Percentiles rank a stretch among this genome's conserved stretches.
Conservation (phyloP, 1,140 invertebrate species). For the Musca vetustissima region DNA sequence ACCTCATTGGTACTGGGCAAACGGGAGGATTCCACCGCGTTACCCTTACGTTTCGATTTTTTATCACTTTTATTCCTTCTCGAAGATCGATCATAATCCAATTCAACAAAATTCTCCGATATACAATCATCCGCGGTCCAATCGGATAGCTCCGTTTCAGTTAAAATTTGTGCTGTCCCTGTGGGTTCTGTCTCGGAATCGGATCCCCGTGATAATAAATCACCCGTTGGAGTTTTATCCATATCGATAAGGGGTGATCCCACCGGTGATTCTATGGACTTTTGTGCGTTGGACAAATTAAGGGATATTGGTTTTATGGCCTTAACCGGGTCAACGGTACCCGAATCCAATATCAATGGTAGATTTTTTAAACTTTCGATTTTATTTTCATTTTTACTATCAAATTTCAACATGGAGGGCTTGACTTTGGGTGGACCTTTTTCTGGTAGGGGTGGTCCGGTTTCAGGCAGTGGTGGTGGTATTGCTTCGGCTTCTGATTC, state of each 20-base stretch:
- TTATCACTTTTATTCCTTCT: slow-evolving; percentile 50
- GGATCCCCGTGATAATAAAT: slow-evolving; percentile 37
- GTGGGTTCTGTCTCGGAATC: slow-evolving; percentile 64
- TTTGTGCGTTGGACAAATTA: slow-evolving; percentile 37
- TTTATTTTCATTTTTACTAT: slow-evolving; percentile 55
- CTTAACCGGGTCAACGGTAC: slow-evolving; percentile 36
- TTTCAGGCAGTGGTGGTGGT: slow-evolving; percentile 26
- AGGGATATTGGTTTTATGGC: slow-evolving; percentile 46
- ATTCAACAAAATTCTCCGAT: slow-evolving; percentile 71
- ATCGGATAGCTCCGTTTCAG: slow-evolving; percentile 82
- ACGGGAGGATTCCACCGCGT: slow-evolving; percentile 24
- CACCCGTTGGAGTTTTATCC: slow-evolving; percentile 52
- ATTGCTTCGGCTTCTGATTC: neutral
- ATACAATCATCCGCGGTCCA: slow-evolving; percentile 79
- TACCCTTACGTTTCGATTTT: slow-evolving; percentile 44
- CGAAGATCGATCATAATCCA: slow-evolving; percentile 56
- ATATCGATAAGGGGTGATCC: slow-evolving; percentile 37
- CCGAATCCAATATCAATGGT: slow-evolving; percentile 46
- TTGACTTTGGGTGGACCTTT: slow-evolving; percentile 41
- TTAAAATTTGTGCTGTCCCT: slow-evolving; percentile 68
- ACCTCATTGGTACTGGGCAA: slow-evolving; percentile 50
- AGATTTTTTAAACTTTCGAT: slow-evolving; percentile 52
- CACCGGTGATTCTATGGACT: slow-evolving; percentile 10
- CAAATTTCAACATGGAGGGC: slow-evolving; percentile 40
- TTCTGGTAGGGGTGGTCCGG: slow-evolving; percentile 39